Evolutionary conservation across 35 echinoderm and acorn worm species (phyloP).

Genomic region (Apostichopus japonicus): DNA sequence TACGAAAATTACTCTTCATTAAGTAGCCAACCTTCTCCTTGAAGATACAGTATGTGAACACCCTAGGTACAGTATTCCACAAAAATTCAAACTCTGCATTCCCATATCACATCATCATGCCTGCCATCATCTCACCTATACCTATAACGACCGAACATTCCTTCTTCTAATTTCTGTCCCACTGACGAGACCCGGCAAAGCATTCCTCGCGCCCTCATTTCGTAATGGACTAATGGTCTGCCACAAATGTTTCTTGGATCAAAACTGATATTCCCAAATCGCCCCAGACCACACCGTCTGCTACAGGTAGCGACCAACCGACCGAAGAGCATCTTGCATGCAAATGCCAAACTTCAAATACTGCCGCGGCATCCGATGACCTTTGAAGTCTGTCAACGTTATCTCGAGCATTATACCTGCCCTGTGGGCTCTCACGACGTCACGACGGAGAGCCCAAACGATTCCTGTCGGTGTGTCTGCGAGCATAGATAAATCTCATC

Average conservation of each 20-base stretch:
- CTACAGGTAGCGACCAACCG: slow-evolving; percentile 1
- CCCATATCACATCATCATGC: neutral
- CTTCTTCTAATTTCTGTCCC: neutral
- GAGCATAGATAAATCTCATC: neutral
- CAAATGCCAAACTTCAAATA: slow-evolving; percentile 26
- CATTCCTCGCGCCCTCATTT: neutral
- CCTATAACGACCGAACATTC: neutral
- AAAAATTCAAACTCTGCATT: neutral
- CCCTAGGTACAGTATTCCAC: neutral
- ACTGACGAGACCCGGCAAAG: neutral
- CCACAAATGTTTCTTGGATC: neutral
- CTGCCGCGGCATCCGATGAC: neutral
- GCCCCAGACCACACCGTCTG: neutral
- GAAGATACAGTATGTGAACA: neutral
- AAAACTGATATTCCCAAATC: neutral
- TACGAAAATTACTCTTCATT: no score
- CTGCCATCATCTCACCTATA: neutral
- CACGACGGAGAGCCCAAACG: no score
- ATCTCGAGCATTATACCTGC: no score
- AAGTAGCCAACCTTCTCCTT: no score
- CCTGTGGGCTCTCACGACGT: no score
- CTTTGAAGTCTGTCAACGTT: neutral
- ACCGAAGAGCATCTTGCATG: slow-evolving; percentile 15
- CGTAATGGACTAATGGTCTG: neutral
- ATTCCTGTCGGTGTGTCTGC: neutral